Evolutionary conservation across 2,113 vertebrate genomes (phyloP).

Genomic region (Arothron firmamentum): DNA sequence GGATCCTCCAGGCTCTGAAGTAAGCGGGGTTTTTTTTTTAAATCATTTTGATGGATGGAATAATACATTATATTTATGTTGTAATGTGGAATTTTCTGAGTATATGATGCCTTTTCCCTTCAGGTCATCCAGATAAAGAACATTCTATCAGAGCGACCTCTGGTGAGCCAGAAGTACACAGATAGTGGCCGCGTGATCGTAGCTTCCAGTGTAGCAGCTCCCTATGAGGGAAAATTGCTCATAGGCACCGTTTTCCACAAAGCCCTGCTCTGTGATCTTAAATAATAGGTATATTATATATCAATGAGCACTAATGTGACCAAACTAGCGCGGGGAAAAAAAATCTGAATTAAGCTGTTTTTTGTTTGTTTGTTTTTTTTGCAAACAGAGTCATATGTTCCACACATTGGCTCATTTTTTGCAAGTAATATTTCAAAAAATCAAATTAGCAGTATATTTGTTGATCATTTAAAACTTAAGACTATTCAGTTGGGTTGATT

Average conservation of each 20-base stretch:
- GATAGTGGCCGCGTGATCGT: slow-evolving; percentile 82
- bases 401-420: no score
- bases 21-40: slow-evolving; percentile 32
- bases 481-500: background rate
- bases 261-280: slow-evolving; percentile 80
- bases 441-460: background rate
- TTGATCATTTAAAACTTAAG: background rate
- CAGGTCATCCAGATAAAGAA: slow-evolving; percentile 81
- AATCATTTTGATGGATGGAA: background rate
- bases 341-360: background rate
- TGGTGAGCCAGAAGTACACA: slow-evolving; percentile 77
- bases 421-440: no score
- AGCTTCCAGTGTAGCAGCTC: slow-evolving; percentile 77
- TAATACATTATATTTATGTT: slow-evolving; percentile 43
- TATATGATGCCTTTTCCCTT: background rate
- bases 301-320: no score
- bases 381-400: no score
- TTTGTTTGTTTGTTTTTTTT: background rate
- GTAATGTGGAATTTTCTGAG: slow-evolving; percentile 52
- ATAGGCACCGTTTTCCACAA: slow-evolving; percentile 85
- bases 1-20: slow-evolving; percentile 85
- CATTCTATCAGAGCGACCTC: slow-evolving; percentile 79
- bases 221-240: slow-evolving; percentile 76
- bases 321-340: background rate
- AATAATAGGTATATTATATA: slow-evolving; percentile 19